Base-by-base conservation (phyloP, 2,797 vertebrate genomes). In the Graptemys geographica region DNA sequence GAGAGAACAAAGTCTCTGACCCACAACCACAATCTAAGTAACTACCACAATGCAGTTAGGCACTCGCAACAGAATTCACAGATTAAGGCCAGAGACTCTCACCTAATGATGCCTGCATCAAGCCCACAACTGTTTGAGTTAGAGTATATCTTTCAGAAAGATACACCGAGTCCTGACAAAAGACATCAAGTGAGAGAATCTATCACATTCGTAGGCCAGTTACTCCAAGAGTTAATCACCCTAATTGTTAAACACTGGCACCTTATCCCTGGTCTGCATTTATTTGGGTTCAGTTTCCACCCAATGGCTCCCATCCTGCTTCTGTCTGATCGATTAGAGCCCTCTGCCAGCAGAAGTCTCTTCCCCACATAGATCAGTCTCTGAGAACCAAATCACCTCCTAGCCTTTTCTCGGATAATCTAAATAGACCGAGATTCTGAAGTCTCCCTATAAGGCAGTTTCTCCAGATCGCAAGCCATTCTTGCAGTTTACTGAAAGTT, bases 211-310 rank as follows among this genome's bases (percentile, higher is more conserved):
- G 18, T 21, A 21, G 33, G 65, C 49, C 4, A 88, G 74, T 79
- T 89, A 51, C 81, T 90, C 92, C 91, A 79, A 90, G 94, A 87
- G 74, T 94, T 81, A 86, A 84, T 5, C 90, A 94, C 16, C 53
- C 69, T 89, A 1, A 76, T 85, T 83, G 65, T 87, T 1, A 65
- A 95, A 89, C 83, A 59, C 37, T 37, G 65, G 47, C 49, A 23
- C 5, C 76, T 81, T 9, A 3, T 13, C 47, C 51, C 85, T 0
- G 87, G 91, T 78, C 91, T 47, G 51, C 81, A 92, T 95, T 83
- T 0, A 91, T 6, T 76, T 53, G 87, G 69, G 86, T 82, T 27
- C 84, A 90, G 79, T 65, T 72, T 88, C 76, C 31, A 92, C 83
- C 79, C 86, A 72, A 84, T 92, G 59, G 74, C 91, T 69, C 81